Evolutionary conservation across 92 coral and sea anemone species (phyloP), one percentile per base, ranked within the genome.

Genomic region (Heliopora coerulea): DNA sequence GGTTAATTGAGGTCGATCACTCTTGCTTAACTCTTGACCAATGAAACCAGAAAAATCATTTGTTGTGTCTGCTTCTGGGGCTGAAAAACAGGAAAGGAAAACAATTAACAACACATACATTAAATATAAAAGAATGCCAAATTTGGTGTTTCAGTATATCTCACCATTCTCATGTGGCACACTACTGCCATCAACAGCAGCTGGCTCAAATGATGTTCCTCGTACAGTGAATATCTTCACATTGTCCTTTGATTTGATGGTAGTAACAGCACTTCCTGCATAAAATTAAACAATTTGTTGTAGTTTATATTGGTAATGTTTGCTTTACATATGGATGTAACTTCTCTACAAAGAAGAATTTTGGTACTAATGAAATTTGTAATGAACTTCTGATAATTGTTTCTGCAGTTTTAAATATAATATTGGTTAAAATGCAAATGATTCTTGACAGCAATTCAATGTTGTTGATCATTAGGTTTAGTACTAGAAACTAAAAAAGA

Each of bases 1-100:
- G 18, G 99, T 88, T 54, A 95, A 64, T 59, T 95, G 97, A 28
- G 99, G 99, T 80, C 95, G 80, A 80, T 95, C 99, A 67, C 96
- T 95, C 42, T 86, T 90, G 49, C 67, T 87, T 37, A 95, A 83
- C 37, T 95, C 99, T 79, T 90, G 95, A 14, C 75, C 80, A 4
- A 75, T 85, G 86, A 91, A 95, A 0, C 83, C 83, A 3, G 99
- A 95, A 37, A 95, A 73, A 9, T 88, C 91, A 90, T 95, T 95
- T 31, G 80, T 70, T 65, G 91, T 90, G 27, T 90, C 96, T 56
- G 86, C 95, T 1, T 81, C 78, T 65, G 99, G 99, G 30, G 99
- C 97, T 75, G 83, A 57, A 33, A 29, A 4, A 0, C 10, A 10
- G 5, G 24, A 39, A 9, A 50, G 4, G 3, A 15, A 35, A 8